Evolutionary conservation across 2,797 vertebrate species (phyloP).

Genomic region (Agapornis canus): DNA sequence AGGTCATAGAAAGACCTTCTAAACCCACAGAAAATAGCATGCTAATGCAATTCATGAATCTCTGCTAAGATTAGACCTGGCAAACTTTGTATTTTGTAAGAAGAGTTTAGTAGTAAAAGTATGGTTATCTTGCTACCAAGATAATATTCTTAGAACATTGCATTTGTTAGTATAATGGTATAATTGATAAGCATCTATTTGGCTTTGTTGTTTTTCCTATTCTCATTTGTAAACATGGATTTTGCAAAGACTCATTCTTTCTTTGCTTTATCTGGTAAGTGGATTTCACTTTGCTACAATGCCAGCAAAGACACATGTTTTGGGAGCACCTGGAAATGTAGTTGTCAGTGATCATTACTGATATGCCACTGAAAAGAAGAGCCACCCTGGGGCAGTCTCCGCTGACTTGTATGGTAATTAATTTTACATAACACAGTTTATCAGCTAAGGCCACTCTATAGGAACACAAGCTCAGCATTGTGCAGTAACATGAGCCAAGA

Average conservation of each 20-base stretch:
- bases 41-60: not conserved
- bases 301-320: not conserved
- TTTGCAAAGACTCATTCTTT: not conserved
- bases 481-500: not conserved
- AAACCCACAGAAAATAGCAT: not conserved
- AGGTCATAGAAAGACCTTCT: not conserved
- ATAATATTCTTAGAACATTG: not conserved
- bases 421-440: slow-evolving; percentile 54
- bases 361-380: not conserved
- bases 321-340: not conserved
- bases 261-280: not conserved
- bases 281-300: not conserved
- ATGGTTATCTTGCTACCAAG: not conserved
- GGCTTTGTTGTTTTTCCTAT: not conserved
- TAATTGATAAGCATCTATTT: not conserved
- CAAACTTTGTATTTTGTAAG: not conserved
- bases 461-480: not conserved
- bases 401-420: not conserved
- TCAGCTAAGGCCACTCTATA: not conserved
- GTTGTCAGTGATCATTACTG: not conserved
- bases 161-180: not conserved
- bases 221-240: not conserved
- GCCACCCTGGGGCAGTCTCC: not conserved
- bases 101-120: not conserved
- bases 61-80: not conserved